phyloP scores from a whole-genome alignment of 1,140 invertebrate species.

The Pomacea maculata region DNA sequence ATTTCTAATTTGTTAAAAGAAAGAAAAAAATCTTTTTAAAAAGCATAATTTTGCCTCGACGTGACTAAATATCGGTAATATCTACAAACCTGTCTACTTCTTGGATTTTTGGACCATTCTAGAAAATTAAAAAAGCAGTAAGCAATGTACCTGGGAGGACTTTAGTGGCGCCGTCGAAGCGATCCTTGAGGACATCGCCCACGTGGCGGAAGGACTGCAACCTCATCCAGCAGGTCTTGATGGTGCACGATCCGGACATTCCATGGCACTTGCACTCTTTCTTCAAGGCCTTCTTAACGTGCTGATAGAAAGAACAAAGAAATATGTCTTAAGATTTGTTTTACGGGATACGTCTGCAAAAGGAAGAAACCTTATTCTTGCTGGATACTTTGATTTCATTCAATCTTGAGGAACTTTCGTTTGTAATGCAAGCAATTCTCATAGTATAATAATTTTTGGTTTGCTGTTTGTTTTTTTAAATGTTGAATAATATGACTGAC shows the following conservation, averaged over 20 bases:
- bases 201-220: constrained; percentile 84
- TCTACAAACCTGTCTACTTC: neutral
- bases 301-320: constrained; percentile 68
- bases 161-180: constrained; percentile 83
- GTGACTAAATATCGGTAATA: no score
- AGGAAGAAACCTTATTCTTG: neutral
- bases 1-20: no score
- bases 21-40: no score
- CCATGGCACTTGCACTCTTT: constrained; percentile 98
- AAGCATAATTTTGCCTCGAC: no score
- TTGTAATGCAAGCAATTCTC: no score
- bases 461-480: no score
- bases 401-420: neutral
- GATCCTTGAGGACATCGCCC: constrained; percentile 81
- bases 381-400: neutral
- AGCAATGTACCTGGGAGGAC: constrained; percentile 69
- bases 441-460: no score
- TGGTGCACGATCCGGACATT: constrained; percentile 93
- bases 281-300: constrained; percentile 84
- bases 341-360: neutral
- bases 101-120: neutral
- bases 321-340: neutral
- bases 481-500: no score
- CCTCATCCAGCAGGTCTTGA: constrained; percentile 95
- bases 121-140: neutral